phyloP scores from a whole-genome alignment of 1,140 invertebrate species.

The Phocides pigmalion region DNA sequence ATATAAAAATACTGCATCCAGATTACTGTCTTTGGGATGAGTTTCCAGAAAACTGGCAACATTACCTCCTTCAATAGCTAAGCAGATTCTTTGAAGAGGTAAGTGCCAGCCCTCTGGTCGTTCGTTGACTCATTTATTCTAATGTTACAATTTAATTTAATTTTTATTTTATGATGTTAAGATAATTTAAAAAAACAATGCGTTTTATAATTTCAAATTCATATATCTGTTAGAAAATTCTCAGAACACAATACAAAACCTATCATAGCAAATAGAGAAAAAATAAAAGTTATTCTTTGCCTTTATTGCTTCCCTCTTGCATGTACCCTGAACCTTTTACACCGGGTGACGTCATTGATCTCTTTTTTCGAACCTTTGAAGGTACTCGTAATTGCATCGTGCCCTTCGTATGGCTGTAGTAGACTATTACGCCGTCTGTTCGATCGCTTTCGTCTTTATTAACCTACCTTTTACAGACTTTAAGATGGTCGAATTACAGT shows the following conservation, averaged over 20 bases:
- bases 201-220: too few relatives aligned
- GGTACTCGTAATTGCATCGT: slow-evolving; percentile 38
- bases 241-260: neutral
- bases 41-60: too few relatives aligned
- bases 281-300: neutral
- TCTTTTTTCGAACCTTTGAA: slow-evolving; percentile 43
- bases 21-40: too few relatives aligned
- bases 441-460: slow-evolving; percentile 6
- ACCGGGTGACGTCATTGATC: slow-evolving; percentile 26
- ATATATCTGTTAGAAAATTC: neutral
- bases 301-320: slow-evolving; percentile 6
- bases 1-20: too few relatives aligned
- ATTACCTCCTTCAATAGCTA: too few relatives aligned
- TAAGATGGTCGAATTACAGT: too few relatives aligned
- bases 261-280: neutral
- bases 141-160: too few relatives aligned
- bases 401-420: slow-evolving; percentile 15
- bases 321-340: slow-evolving; percentile 12
- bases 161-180: too few relatives aligned
- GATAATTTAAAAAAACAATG: too few relatives aligned
- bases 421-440: slow-evolving; percentile 41
- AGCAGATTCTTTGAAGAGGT: too few relatives aligned
- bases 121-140: too few relatives aligned
- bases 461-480: slow-evolving; percentile 2
- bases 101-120: too few relatives aligned